A percentile compares a stretch with the other conserved stretches of the same genome.
Conservation (phyloP, 1,140 invertebrate genomes). For the Zaprionus africanus region DNA sequence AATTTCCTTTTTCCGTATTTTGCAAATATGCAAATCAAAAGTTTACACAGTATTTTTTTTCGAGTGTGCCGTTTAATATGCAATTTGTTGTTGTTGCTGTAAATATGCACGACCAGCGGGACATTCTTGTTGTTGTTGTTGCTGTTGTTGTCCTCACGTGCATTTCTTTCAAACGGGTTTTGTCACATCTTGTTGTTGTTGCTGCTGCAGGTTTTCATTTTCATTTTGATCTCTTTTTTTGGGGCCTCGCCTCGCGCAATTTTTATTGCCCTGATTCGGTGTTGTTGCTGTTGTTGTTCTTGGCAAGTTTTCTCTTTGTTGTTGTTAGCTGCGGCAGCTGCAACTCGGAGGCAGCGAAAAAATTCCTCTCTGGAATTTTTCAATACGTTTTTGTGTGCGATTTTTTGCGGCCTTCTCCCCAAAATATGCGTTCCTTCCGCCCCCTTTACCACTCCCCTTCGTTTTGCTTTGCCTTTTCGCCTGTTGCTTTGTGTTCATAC, state of each 20-base stretch:
- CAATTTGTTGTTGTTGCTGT: conserved; percentile 46
- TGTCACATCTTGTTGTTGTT: conserved; percentile 50
- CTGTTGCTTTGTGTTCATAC: conserved; percentile 25
- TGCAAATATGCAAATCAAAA: conserved; percentile 69
- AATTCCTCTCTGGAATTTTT: conserved; percentile 33
- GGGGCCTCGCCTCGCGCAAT: conserved; percentile 30
- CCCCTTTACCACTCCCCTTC: not conserved
- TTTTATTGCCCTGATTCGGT: conserved; percentile 56
- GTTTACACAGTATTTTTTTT: conserved; percentile 60
- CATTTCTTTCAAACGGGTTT: conserved; percentile 78
- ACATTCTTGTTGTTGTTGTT: conserved; percentile 36
- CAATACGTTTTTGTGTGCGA: conserved; percentile 27
- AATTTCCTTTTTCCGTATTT: conserved; percentile 55
- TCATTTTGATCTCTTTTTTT: conserved; percentile 46
- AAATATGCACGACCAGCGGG: conserved; percentile 64
- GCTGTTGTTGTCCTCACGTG: conserved; percentile 51
- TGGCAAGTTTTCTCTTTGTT: conserved; percentile 35
- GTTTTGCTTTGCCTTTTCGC: conserved; percentile 16
- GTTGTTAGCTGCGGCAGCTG: conserved; percentile 40
- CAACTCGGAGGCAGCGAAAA: conserved; percentile 2
- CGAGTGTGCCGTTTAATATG: conserved; percentile 60
- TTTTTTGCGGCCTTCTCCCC: not conserved
- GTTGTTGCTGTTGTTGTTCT: conserved; percentile 43
- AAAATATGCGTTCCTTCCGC: not conserved
- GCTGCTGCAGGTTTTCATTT: conserved; percentile 68